Percentiles rank a stretch among this genome's conserved stretches.
These are phyloP conservation scores for Cherax quadricarinatus DNA, from an alignment of 1,140 invertebrate genomes.

Conservation along the genomic window DNA sequence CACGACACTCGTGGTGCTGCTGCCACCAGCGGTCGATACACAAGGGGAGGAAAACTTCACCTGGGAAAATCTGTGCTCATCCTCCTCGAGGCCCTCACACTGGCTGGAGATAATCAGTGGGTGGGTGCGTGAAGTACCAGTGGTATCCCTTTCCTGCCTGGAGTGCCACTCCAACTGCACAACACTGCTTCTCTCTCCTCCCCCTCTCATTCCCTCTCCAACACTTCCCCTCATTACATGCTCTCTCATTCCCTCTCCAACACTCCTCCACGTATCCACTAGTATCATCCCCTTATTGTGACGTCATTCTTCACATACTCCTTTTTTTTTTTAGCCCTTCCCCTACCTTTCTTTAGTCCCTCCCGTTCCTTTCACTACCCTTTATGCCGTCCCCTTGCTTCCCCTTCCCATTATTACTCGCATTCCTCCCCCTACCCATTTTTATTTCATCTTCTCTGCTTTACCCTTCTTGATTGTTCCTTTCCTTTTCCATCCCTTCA, in stretches of 20 bases:
- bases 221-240: too few relatives aligned
- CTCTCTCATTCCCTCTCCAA: too few relatives aligned
- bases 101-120: background rate
- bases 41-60: background rate
- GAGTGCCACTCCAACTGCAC: constrained; percentile 18
- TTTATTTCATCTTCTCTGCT: too few relatives aligned
- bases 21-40: background rate
- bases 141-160: background rate
- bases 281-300: too few relatives aligned
- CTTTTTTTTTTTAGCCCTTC: too few relatives aligned
- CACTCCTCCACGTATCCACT: background rate
- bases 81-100: background rate
- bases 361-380: background rate
- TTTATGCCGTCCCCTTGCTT: background rate
- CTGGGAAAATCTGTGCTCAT: background rate
- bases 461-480: too few relatives aligned
- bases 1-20: background rate
- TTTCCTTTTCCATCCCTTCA: background rate
- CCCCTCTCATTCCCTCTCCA: background rate
- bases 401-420: background rate
- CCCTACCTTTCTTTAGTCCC: background rate
- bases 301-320: too few relatives aligned
- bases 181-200: background rate
- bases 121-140: background rate
- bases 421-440: background rate